A percentile compares a stretch with the other conserved stretches of the same genome.
These are phyloP conservation scores for Sympetrum striolatum DNA, from an alignment of 2,888 invertebrate species.

Conservation along the genomic window DNA sequence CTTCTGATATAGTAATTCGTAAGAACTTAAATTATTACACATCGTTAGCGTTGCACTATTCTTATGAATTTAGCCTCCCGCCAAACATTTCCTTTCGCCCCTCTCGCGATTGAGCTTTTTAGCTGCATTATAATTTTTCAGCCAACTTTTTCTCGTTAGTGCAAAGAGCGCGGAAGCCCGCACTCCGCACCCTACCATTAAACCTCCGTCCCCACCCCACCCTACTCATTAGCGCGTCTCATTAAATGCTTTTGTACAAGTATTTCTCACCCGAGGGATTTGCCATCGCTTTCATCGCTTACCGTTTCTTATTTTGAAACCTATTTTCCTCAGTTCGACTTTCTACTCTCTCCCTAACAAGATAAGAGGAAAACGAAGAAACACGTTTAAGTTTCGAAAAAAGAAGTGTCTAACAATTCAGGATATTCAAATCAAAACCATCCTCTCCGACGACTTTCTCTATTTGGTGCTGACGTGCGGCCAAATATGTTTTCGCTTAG, in stretches of 20 bases:
- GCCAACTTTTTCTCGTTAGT: neutral
- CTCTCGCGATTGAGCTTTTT: neutral
- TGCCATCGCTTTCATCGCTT: neutral
- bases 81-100: neutral
- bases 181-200: neutral
- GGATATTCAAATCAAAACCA: no score
- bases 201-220: neutral
- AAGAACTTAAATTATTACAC: no score
- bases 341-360: neutral
- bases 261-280: slow-evolving; percentile 12
- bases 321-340: neutral
- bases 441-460: no score
- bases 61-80: neutral
- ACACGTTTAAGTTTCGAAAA: no score
- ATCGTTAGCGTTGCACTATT: no score
- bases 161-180: neutral
- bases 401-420: no score
- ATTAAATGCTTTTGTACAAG: slow-evolving; percentile 36
- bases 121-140: neutral
- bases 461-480: no score
- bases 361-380: no score
- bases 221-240: slow-evolving; percentile 39
- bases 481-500: no score
- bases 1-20: no score
- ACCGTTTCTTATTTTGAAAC: neutral